Conservation (phyloP, 2,888 invertebrate species). For the Tinea semifulvella region DNA sequence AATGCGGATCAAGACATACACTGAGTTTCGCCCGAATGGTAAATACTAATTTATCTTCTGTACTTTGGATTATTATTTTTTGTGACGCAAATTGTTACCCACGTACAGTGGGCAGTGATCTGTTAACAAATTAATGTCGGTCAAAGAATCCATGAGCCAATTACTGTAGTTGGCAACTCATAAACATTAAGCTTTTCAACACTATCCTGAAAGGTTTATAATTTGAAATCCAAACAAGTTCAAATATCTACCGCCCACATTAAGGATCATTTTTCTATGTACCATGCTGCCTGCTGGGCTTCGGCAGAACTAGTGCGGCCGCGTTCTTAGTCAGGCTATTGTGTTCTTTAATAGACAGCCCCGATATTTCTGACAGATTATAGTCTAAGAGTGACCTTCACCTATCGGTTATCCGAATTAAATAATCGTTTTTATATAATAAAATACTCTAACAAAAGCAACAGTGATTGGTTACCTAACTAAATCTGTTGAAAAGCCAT, state of each 20-base stretch:
- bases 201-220: slow-evolving; percentile 4
- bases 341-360: no score
- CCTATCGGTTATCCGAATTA: no score
- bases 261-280: no score
- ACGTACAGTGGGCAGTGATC: background rate
- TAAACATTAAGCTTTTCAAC: slow-evolving; percentile 8
- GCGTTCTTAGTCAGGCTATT: no score
- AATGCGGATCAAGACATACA: slow-evolving; percentile 61
- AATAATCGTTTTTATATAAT: no score
- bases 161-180: slow-evolving; percentile 2
- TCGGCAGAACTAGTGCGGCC: no score
- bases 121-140: background rate
- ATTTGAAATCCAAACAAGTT: background rate
- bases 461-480: no score
- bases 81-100: background rate
- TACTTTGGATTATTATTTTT: background rate
- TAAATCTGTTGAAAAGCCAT: no score
- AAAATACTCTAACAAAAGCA: no score
- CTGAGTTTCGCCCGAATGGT: slow-evolving; percentile 64
- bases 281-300: no score
- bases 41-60: slow-evolving; percentile 27
- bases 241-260: slow-evolving; percentile 8
- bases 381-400: no score
- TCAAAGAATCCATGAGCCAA: slow-evolving; percentile 2
- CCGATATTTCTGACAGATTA: no score